Evolutionary conservation across 2,113 vertebrate species (phyloP), one percentile per base, ranked within the genome.

Genomic region (Excalfactoria chinensis): DNA sequence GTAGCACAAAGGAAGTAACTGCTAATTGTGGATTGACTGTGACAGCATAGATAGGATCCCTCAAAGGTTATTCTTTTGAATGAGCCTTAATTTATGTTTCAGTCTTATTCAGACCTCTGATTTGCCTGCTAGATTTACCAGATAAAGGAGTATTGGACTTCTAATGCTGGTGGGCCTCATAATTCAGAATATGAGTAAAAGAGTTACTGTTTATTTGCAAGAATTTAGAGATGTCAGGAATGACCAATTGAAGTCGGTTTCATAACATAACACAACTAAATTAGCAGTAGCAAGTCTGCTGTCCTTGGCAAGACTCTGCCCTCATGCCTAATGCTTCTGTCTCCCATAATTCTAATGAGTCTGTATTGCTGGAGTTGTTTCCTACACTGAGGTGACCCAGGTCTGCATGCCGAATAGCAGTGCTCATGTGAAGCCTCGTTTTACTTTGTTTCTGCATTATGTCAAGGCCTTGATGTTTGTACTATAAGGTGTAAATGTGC

Each of bases 391-490:
- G 43, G 48, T 74, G 66, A 71, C 77, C 67, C 62, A 56, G 56
- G 40, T 89, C 55, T 77, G 60, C 63, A 6, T 56, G 53, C 53
- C 22, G 23, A 41, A 32, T 12, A n/a, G 41, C n/a, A 30, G 18
- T 2, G 2, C 35, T 8, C n/a, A 5, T 9, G 5, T 7, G 25
- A 13, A 44, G 8, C 78, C 66, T 56, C 1, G 0, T 64, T 59
- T 40, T 37, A 34, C 48, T 64, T 44, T 44, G 9, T 40, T 71
- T 44, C 37, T 35, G 2, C 6, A 1, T 35, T 9, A 19, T 4
- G 0, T 0, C 68, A 7, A 12, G 53, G 64, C n/a, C 40, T 64
- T 23, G 4, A 43, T 43, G 40, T 32, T 2, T 6, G 2, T 1
- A 13, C 2, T 35, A 56, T 58, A 11, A 32, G 12, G 4, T 64